Percentiles rank a stretch among this genome's conserved stretches.
phyloP scores from a whole-genome alignment of 2,888 invertebrate genomes.

The Nymphalis polychloros region DNA sequence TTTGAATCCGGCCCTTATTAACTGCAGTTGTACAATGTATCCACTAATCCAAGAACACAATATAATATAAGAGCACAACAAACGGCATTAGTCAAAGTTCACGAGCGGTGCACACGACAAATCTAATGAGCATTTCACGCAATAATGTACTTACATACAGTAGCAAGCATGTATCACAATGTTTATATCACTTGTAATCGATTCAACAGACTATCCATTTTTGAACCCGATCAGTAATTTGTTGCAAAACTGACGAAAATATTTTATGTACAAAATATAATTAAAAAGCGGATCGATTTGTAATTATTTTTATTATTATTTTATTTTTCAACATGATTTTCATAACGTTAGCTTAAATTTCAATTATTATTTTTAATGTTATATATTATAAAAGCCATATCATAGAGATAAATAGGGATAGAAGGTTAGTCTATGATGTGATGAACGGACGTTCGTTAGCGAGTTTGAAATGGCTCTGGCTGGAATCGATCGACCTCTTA shows the following conservation, averaged over 20 bases:
- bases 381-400: no score
- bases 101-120: not conserved
- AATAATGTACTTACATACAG: not conserved
- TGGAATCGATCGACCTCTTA: constrained; percentile 3
- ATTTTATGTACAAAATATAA: not conserved
- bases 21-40: not conserved
- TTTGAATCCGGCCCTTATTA: not conserved
- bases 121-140: not conserved
- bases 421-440: no score
- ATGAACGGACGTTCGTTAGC: not conserved
- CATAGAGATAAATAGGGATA: no score
- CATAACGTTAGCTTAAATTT: no score
- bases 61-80: not conserved
- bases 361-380: no score
- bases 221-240: not conserved
- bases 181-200: not conserved
- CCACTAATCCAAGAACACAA: not conserved
- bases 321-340: no score
- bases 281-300: no score
- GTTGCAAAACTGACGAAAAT: not conserved
- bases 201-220: not conserved
- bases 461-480: not conserved
- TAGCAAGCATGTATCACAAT: constrained; percentile 3
- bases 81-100: not conserved
- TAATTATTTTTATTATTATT: no score